phyloP scores from a whole-genome alignment of 2,113 vertebrate species.

The Silurus glanis region DNA sequence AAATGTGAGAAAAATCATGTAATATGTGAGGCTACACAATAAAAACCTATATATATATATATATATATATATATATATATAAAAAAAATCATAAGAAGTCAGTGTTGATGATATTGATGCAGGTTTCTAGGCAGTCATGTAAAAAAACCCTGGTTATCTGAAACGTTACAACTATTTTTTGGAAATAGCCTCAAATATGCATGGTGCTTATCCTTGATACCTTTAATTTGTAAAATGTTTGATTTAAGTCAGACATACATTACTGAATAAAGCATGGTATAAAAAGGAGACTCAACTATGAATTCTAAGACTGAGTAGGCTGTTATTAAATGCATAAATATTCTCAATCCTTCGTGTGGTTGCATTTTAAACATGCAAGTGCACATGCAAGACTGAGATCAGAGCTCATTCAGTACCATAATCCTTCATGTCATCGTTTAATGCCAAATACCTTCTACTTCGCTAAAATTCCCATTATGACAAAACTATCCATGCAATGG shows the following conservation, averaged over 20 bases:
- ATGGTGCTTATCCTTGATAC: neutral
- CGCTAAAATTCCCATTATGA: conserved; percentile 31
- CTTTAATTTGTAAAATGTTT: conserved; percentile 10
- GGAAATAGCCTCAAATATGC: neutral
- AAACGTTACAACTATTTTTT: conserved; percentile 8
- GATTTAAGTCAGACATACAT: conserved; percentile 13
- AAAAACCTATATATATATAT: neutral
- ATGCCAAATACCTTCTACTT: conserved; percentile 30
- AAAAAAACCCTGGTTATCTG: conserved; percentile 1
- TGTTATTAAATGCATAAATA: conserved; percentile 54
- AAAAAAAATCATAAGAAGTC: neutral
- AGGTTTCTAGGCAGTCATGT: conserved; percentile 20
- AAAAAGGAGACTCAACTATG: conserved; percentile 35
- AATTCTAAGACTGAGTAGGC: conserved; percentile 39
- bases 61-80: neutral
- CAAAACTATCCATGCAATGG: conserved; percentile 81
- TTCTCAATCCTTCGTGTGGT: conserved; percentile 72
- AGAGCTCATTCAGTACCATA: conserved; percentile 48
- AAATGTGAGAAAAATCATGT: conserved; percentile 44
- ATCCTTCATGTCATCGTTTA: conserved; percentile 27
- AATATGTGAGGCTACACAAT: conserved; percentile 26
- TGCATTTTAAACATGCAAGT: conserved; percentile 80
- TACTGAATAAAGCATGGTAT: conserved; percentile 31
- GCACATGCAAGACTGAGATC: conserved; percentile 76
- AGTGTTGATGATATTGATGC: conserved; percentile 36